Conservation (phyloP, 2,797 vertebrate species). For the Sebastes umbrosus region DNA sequence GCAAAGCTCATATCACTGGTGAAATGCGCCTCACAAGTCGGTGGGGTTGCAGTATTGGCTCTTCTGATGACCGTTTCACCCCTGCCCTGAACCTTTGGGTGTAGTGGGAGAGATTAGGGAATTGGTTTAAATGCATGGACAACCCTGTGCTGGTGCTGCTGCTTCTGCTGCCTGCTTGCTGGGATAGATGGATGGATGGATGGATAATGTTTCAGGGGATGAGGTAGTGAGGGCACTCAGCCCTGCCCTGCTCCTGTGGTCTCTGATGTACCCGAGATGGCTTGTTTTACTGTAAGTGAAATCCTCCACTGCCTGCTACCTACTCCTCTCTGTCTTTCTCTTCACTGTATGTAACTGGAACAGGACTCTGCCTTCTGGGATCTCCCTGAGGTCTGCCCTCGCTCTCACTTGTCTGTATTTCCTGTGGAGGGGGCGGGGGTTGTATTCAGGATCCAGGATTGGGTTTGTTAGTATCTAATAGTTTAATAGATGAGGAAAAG, state of each 20-base stretch:
- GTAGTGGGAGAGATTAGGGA: conserved; percentile 14
- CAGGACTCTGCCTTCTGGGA: conserved; percentile 75
- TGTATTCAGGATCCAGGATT: conserved; percentile 34
- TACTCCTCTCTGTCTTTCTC: conserved; percentile 55
- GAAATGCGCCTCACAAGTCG: not conserved
- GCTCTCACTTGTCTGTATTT: conserved; percentile 62
- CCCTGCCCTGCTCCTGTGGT: conserved; percentile 71
- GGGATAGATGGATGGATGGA: conserved; percentile 48
- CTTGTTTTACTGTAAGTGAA: conserved; percentile 83
- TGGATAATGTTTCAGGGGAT: conserved; percentile 76
- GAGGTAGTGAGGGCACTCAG: conserved; percentile 71
- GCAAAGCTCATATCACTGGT: conserved; percentile 11
- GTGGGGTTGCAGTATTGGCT: not conserved
- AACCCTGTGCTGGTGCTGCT: conserved; percentile 14
- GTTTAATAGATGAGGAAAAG: conserved; percentile 52
- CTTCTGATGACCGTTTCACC: conserved; percentile 22
- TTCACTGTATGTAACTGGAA: conserved; percentile 76
- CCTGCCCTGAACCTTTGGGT: not conserved
- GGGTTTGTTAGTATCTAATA: conserved; percentile 59
- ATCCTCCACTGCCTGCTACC: conserved; percentile 75
- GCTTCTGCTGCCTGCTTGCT: conserved; percentile 49
- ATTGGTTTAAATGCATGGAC: conserved; percentile 48
- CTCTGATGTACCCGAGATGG: conserved; percentile 72
- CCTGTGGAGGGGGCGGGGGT: conserved; percentile 41
- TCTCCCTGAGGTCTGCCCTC: conserved; percentile 71